Evolutionary conservation across 2,113 vertebrate species (phyloP).

Genomic region (Clarias macrocephalus): DNA sequence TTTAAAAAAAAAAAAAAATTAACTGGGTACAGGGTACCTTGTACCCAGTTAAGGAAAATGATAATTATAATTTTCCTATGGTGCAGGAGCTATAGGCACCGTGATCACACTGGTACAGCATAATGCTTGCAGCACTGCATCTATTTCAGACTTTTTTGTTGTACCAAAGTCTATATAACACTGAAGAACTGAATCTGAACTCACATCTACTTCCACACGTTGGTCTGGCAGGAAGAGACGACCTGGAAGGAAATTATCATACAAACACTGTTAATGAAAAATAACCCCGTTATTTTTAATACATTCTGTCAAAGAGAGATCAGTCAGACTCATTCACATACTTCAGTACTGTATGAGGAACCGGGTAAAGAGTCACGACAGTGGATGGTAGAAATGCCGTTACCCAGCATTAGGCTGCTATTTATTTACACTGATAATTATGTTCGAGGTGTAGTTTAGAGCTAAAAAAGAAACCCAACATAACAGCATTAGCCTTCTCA

Average conservation of each 20-base stretch:
- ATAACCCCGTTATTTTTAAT: neutral
- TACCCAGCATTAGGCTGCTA: no score
- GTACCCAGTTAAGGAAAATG: no score
- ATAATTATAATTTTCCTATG: neutral
- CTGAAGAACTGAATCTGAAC: neutral
- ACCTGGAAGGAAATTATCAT: slow-evolving; percentile 57
- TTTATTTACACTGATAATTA: no score
- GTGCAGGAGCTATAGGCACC: neutral
- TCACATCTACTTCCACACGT: slow-evolving; percentile 60
- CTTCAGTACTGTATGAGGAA: neutral
- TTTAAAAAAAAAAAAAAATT: no score
- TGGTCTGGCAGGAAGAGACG: slow-evolving; percentile 70
- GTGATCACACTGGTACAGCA: neutral
- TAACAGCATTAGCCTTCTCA: no score
- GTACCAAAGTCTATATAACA: neutral
- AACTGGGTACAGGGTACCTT: neutral
- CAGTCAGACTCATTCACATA: neutral
- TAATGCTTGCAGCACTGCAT: neutral
- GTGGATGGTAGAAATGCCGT: no score
- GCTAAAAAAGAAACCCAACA: no score
- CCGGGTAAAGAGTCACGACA: neutral
- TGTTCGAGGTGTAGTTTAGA: no score
- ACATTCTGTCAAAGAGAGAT: neutral
- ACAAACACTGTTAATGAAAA: neutral
- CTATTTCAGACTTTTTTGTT: neutral